Evolutionary conservation across 2,113 vertebrate species (phyloP).

Genomic region (Jaculus jaculus): DNA sequence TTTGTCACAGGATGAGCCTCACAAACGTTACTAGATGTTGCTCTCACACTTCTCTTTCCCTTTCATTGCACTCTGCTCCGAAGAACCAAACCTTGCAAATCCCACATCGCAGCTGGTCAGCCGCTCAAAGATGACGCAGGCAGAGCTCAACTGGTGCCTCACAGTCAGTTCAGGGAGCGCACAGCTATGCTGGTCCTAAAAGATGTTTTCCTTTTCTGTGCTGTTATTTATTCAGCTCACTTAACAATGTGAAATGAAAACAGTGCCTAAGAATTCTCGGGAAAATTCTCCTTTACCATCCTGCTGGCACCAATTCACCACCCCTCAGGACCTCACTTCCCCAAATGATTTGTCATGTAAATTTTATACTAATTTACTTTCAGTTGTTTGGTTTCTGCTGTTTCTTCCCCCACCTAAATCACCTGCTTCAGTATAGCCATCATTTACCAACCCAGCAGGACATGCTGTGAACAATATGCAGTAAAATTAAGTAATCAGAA

Average conservation of each 20-base stretch:
- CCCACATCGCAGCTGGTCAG: not conserved
- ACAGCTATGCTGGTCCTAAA: not conserved
- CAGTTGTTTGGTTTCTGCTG: slow-evolving; percentile 41
- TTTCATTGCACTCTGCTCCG: not conserved
- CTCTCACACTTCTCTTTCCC: not conserved
- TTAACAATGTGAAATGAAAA: slow-evolving; percentile 29
- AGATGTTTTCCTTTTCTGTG: not conserved
- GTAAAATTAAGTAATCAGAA: slow-evolving; percentile 50
- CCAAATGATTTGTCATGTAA: not conserved
- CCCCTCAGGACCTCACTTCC: not conserved
- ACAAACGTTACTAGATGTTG: not conserved
- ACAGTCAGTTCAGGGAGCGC: not conserved
- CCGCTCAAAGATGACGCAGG: not conserved
- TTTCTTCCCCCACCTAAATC: slow-evolving; percentile 41
- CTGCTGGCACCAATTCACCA: not conserved
- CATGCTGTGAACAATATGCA: not conserved
- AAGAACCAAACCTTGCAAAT: not conserved
- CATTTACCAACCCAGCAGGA: slow-evolving; percentile 60
- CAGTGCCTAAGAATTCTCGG: slow-evolving; percentile 12
- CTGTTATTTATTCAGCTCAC: not conserved
- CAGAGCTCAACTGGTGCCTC: not conserved
- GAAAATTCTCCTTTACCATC: slow-evolving; percentile 42
- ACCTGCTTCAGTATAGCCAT: slow-evolving; percentile 38
- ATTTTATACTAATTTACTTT: slow-evolving; percentile 50
- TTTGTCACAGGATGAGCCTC: not conserved